Conservation (phyloP, 2,113 vertebrate genomes). For the Plestiodon gilberti region DNA sequence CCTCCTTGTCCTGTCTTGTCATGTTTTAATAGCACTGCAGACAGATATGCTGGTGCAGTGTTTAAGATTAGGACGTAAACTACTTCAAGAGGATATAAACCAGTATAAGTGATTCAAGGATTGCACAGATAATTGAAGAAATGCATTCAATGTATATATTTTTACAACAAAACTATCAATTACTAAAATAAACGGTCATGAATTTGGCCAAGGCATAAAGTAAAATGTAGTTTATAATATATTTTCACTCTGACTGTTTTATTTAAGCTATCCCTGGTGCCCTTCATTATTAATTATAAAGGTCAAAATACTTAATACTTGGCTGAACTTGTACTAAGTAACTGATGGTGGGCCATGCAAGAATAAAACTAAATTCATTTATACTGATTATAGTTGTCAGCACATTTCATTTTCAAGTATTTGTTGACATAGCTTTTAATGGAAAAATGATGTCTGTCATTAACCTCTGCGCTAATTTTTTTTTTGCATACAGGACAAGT, state of each 20-base stretch:
- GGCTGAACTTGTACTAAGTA: conserved; percentile 45
- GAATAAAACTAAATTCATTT: conserved; percentile 13
- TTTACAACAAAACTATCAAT: background rate
- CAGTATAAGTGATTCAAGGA: background rate
- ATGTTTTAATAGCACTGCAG: background rate
- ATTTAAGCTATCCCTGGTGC: conserved; percentile 14
- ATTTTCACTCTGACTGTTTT: conserved; percentile 41
- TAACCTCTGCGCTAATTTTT: background rate
- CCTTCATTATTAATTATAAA: conserved; percentile 58
- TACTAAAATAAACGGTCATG: background rate
- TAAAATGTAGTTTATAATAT: conserved; percentile 9
- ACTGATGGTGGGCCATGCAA: conserved; percentile 47
- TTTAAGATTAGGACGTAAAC: background rate
- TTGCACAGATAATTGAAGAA: background rate
- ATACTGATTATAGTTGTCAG: conserved; percentile 28
- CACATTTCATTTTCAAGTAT: conserved; percentile 53
- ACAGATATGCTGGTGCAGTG: background rate
- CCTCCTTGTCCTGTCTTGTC: background rate
- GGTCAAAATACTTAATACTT: conserved; percentile 70
- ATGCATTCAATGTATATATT: background rate
- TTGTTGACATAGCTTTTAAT: conserved; percentile 29
- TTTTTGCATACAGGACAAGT: background rate
- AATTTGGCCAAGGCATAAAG: background rate
- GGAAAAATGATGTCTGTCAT: conserved; percentile 29
- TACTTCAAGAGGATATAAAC: background rate